Conservation (phyloP, 2,113 vertebrate species). For the Rhegmatorhina hoffmannsi region DNA sequence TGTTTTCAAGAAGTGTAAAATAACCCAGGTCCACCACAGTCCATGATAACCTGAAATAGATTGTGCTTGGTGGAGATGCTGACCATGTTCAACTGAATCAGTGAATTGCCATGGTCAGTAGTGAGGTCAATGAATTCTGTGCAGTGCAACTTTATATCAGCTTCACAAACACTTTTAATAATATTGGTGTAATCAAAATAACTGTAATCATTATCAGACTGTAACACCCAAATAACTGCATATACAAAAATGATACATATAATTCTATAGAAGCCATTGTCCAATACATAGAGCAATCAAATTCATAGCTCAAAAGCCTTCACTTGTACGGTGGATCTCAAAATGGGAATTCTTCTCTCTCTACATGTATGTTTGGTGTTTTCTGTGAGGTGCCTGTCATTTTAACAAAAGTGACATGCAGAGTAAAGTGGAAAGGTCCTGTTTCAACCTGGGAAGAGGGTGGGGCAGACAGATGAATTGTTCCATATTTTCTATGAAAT, state of each 20-base stretch:
- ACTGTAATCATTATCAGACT: background rate
- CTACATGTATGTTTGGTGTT: slow-evolving; percentile 57
- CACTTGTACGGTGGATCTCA: slow-evolving; percentile 35
- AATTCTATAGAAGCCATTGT: background rate
- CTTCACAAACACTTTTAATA: background rate
- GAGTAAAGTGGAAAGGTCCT: slow-evolving; percentile 67
- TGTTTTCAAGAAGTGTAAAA: slow-evolving; percentile 80
- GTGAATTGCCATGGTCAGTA: slow-evolving; percentile 80
- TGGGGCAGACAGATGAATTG: slow-evolving; percentile 70
- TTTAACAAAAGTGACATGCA: slow-evolving; percentile 70
- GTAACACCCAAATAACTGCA: background rate
- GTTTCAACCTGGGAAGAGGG: slow-evolving; percentile 68
- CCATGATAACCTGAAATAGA: slow-evolving; percentile 76
- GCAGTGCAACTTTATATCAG: background rate
- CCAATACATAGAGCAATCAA: background rate
- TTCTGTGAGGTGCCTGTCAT: slow-evolving; percentile 58
- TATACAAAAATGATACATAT: background rate
- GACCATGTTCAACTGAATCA: slow-evolving; percentile 81
- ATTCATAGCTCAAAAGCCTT: slow-evolving; percentile 34
- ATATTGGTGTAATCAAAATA: background rate
- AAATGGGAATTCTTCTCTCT: slow-evolving; percentile 49
- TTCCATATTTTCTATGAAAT: slow-evolving; percentile 67
- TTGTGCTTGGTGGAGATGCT: slow-evolving; percentile 78
- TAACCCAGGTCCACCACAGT: slow-evolving; percentile 55
- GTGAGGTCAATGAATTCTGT: slow-evolving; percentile 70